phyloP scores from a whole-genome alignment of 2,888 invertebrate genomes.

The Pocota personata region DNA sequence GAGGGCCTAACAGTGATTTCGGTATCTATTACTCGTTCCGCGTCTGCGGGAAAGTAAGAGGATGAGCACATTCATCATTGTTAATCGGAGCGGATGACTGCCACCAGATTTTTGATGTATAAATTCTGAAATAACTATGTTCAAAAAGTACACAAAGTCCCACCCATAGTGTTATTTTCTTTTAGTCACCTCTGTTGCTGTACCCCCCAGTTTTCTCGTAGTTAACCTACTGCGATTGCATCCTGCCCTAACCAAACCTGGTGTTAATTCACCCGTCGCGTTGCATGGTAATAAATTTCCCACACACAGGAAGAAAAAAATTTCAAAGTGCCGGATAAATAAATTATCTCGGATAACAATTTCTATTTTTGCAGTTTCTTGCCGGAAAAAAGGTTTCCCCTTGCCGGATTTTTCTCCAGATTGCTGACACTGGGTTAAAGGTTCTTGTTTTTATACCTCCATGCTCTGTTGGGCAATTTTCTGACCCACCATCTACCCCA shows the following conservation, averaged over 20 bases:
- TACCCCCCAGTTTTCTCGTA: not conserved
- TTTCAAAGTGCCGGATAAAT: conserved; percentile 28
- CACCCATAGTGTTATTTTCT: not conserved
- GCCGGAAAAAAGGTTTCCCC: not conserved
- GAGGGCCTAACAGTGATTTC: too few species aligned
- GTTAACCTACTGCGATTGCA: conserved; percentile 9
- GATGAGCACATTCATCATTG: too few species aligned
- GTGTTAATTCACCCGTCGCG: conserved; percentile 37
- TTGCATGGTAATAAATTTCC: conserved; percentile 43
- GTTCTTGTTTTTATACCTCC: not conserved
- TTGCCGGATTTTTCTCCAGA: not conserved
- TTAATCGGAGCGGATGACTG: too few species aligned
- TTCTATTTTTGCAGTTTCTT: conserved; percentile 44
- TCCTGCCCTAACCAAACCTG: conserved; percentile 16
- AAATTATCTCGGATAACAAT: conserved; percentile 51
- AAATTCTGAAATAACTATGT: too few species aligned
- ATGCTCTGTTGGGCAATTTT: conserved; percentile 24
- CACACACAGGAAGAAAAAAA: not conserved
- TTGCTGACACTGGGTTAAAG: conserved; percentile 15
- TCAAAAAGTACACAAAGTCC: too few species aligned
- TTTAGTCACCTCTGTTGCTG: not conserved
- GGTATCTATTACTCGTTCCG: too few species aligned
- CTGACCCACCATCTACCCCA: not conserved
- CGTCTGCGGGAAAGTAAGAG: too few species aligned
- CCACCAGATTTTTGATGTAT: too few species aligned